Evolutionary conservation across 2,888 invertebrate species (phyloP).

Genomic region (Nemoura dubitans): DNA sequence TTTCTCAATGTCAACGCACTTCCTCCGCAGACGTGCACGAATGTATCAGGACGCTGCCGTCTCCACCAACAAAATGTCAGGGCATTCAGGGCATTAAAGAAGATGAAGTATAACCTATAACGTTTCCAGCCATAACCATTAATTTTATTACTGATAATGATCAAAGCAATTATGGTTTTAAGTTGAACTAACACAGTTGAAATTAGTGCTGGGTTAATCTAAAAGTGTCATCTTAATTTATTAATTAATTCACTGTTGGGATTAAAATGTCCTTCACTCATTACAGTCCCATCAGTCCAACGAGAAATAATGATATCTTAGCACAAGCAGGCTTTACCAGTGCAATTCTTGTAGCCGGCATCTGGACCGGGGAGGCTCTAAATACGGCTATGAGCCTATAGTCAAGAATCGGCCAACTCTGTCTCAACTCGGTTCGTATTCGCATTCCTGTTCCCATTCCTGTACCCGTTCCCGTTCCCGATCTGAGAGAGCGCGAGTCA

Average conservation of each 20-base stretch:
- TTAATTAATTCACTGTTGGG: slow-evolving; percentile 37
- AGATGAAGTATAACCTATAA: slow-evolving; percentile 27
- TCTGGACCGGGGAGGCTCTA: neutral
- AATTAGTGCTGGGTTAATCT: slow-evolving; percentile 36
- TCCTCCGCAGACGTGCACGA: neutral
- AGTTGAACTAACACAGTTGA: slow-evolving; percentile 34
- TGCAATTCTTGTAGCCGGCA: neutral
- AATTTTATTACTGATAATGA: slow-evolving; percentile 40
- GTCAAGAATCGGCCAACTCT: neutral
- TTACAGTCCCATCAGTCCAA: slow-evolving; percentile 15
- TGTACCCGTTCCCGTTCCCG: neutral
- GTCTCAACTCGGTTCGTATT: neutral
- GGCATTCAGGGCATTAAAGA: slow-evolving; percentile 34
- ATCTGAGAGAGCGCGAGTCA: neutral
- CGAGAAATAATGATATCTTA: slow-evolving; percentile 16
- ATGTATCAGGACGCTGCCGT: neutral
- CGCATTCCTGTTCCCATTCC: neutral
- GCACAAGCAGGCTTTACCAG: neutral
- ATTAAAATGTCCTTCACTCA: slow-evolving; percentile 34
- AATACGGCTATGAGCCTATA: no score
- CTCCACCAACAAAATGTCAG: neutral
- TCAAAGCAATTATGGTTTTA: slow-evolving; percentile 25
- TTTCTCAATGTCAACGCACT: neutral
- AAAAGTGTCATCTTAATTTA: slow-evolving; percentile 41
- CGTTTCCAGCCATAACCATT: slow-evolving; percentile 16